Evolutionary conservation across 2,797 vertebrate genomes (phyloP).

Genomic region (Epinephelus coioides): DNA sequence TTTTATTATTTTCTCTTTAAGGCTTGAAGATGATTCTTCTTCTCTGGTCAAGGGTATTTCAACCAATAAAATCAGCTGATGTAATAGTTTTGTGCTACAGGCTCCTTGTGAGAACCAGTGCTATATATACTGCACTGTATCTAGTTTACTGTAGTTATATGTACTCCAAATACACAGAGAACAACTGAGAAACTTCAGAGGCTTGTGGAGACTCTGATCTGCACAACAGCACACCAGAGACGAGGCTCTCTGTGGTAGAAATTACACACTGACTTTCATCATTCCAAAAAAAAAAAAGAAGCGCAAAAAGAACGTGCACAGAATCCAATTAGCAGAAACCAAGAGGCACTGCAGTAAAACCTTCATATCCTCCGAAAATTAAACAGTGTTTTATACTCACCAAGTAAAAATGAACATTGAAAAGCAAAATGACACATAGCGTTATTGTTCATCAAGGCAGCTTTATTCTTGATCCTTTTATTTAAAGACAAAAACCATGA

Average conservation of each 20-base stretch:
- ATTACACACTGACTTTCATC: slow-evolving; percentile 41
- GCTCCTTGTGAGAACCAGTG: not conserved
- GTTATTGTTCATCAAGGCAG: not conserved
- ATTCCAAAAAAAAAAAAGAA: slow-evolving; percentile 11
- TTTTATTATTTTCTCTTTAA: not conserved
- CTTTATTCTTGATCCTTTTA: not conserved
- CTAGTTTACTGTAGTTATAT: not conserved
- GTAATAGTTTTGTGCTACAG: not conserved
- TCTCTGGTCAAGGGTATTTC: not conserved
- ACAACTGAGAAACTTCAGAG: slow-evolving; percentile 20
- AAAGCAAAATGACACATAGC: not conserved
- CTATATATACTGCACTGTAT: not conserved
- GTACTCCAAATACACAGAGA: slow-evolving; percentile 9
- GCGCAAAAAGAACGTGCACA: slow-evolving; percentile 22
- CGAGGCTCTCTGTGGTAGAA: slow-evolving; percentile 1
- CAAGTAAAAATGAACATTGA: not conserved
- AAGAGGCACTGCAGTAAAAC: slow-evolving; percentile 7
- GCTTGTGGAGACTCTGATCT: slow-evolving; percentile 24
- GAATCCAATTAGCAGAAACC: slow-evolving; percentile 43
- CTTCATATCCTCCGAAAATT: not conserved
- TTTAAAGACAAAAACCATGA: not conserved
- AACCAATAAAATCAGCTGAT: not conserved
- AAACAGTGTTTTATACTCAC: not conserved
- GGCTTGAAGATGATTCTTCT: too few species aligned
- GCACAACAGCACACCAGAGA: slow-evolving; percentile 8